Percentiles rank a stretch among this genome's conserved stretches.
Conservation (phyloP, 2,888 invertebrate genomes). For the Platycheirus rosarum region DNA sequence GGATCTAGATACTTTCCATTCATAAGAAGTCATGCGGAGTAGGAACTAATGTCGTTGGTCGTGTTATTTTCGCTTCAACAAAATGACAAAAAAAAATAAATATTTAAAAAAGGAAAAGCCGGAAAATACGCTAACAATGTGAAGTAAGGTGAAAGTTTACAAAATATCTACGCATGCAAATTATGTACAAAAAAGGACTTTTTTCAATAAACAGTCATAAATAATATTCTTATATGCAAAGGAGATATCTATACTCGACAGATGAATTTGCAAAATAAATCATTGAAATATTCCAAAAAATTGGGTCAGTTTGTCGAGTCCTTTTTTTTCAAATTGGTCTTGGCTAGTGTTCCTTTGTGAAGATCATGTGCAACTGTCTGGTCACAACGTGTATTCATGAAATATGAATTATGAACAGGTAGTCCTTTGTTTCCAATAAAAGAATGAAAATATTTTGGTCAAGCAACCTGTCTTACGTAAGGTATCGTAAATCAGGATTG, state of each 20-base stretch:
- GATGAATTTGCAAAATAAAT: constrained; percentile 55
- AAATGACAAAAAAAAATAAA: constrained; percentile 28
- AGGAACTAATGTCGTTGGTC: constrained; percentile 44
- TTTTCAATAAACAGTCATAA: constrained; percentile 41
- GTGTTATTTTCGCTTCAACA: constrained; percentile 14
- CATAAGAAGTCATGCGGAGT: constrained; percentile 30
- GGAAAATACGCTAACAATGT: constrained; percentile 75
- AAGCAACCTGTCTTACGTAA: constrained; percentile 25
- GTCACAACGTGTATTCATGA: constrained; percentile 32
- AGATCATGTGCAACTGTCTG: constrained; percentile 36
- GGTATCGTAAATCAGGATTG: constrained; percentile 40
- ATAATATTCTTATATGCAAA: constrained; percentile 59
- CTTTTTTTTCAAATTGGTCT: constrained; percentile 29
- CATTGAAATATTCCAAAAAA: constrained; percentile 21
- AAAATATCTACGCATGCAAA: constrained; percentile 72
- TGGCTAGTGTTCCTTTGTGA: neutral
- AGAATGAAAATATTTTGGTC: constrained; percentile 21
- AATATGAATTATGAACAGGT: constrained; percentile 74
- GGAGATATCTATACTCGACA: constrained; percentile 18
- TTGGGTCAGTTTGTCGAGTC: constrained; percentile 54
- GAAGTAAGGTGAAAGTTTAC: constrained; percentile 76
- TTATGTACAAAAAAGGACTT: constrained; percentile 34
- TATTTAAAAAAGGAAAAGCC: constrained; percentile 9
- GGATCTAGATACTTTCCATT: constrained; percentile 38
- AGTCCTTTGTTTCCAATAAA: constrained; percentile 44